A percentile compares a stretch with the other conserved stretches of the same genome.
Evolutionary conservation across 2,113 vertebrate species (phyloP).

Genomic region (Phrynocephalus versicolor): DNA sequence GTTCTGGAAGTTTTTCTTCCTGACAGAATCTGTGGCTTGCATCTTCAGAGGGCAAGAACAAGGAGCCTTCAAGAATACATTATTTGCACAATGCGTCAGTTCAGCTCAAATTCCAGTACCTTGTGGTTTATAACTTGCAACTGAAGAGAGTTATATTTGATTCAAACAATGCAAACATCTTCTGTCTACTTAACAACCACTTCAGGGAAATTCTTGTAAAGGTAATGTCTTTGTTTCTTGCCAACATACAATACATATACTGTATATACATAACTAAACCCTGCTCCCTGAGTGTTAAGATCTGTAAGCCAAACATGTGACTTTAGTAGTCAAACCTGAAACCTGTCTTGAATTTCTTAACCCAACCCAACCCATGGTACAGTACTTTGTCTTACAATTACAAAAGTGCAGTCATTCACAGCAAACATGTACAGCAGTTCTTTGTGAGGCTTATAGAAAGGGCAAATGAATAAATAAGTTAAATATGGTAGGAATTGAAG

Average conservation of each 20-base stretch:
- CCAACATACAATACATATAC: slow-evolving; percentile 47
- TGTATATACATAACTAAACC: slow-evolving; percentile 56
- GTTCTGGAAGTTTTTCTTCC: too few relatives aligned
- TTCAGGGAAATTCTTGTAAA: slow-evolving; percentile 46
- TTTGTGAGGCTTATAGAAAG: slow-evolving; percentile 2
- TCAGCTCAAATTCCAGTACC: not conserved
- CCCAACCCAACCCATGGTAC: not conserved
- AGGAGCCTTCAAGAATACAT: too few relatives aligned
- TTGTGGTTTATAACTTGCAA: not conserved
- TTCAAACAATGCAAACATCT: slow-evolving; percentile 57
- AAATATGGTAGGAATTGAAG: not conserved
- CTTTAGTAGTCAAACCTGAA: slow-evolving; percentile 37
- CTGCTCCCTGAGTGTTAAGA: slow-evolving; percentile 34
- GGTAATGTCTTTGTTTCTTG: slow-evolving; percentile 67
- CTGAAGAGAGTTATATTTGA: not conserved
- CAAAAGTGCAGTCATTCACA: slow-evolving; percentile 18
- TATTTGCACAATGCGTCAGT: too few relatives aligned
- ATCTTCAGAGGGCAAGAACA: too few relatives aligned
- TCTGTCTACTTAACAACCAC: not conserved
- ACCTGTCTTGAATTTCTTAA: slow-evolving; percentile 37
- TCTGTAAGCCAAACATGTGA: slow-evolving; percentile 47
- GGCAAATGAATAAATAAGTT: not conserved
- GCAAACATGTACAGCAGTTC: not conserved
- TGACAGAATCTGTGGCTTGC: too few relatives aligned
- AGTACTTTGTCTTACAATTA: not conserved